phyloP scores from a whole-genome alignment of 2,888 invertebrate genomes.

The Cheilosia grossa region DNA sequence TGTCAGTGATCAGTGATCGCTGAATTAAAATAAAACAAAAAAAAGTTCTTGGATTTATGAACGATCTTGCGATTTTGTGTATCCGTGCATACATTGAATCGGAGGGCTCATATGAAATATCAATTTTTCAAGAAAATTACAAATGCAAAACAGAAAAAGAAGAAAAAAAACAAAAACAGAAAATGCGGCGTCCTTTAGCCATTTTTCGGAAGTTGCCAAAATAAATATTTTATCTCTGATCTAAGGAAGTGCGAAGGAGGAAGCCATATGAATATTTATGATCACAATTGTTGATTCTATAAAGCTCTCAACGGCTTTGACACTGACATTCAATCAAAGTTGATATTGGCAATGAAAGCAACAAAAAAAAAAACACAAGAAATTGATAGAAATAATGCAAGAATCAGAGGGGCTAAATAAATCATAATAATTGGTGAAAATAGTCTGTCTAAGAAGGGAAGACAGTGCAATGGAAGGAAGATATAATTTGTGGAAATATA shows the following conservation, averaged over 20 bases:
- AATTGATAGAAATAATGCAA: neutral
- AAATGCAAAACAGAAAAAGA: neutral
- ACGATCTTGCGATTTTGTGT: slow-evolving; percentile 27
- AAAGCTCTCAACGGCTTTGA: slow-evolving; percentile 38
- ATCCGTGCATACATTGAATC: neutral
- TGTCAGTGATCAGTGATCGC: slow-evolving; percentile 36
- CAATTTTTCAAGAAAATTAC: slow-evolving; percentile 48
- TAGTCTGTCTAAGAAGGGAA: slow-evolving; percentile 32
- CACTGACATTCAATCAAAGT: slow-evolving; percentile 63
- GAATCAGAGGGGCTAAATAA: slow-evolving; percentile 24
- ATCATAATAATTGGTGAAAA: slow-evolving; percentile 35
- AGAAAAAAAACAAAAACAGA: slow-evolving; percentile 13
- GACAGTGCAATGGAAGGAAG: too few relatives aligned
- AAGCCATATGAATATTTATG: slow-evolving; percentile 67
- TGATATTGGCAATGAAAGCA: slow-evolving; percentile 39
- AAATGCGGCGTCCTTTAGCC: slow-evolving; percentile 29
- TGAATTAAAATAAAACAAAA: slow-evolving; percentile 20
- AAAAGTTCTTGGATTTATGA: slow-evolving; percentile 57
- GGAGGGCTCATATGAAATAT: slow-evolving; percentile 41
- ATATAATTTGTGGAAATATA: too few relatives aligned
- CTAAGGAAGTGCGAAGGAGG: slow-evolving; percentile 59
- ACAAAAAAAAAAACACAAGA: neutral
- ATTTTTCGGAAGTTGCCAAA: slow-evolving; percentile 72
- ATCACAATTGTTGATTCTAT: slow-evolving; percentile 58
- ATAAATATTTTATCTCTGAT: slow-evolving; percentile 65